Conservation (phyloP, 2,797 vertebrate species). For the Crenuchus spilurus region DNA sequence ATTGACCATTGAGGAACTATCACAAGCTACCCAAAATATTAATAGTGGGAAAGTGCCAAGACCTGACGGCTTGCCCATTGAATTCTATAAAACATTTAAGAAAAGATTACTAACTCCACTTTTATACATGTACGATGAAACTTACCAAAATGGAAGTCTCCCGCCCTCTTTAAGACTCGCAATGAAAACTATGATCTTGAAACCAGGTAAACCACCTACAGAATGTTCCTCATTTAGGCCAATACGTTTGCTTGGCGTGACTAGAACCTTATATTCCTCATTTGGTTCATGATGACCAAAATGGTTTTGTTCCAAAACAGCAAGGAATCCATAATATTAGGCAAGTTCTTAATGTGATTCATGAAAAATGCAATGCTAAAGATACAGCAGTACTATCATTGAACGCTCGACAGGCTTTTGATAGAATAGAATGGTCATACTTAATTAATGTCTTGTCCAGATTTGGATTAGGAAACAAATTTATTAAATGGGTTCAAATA, state of each 20-base stretch:
- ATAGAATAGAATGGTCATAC: slow-evolving; percentile 15
- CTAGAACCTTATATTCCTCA: slow-evolving; percentile 22
- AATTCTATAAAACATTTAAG: slow-evolving; percentile 41
- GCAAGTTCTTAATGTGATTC: slow-evolving; percentile 32
- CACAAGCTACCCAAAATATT: neutral
- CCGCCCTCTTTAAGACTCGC: slow-evolving; percentile 11
- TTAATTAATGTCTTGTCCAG: neutral
- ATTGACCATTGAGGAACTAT: slow-evolving; percentile 1
- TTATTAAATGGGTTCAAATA: too few relatives aligned
- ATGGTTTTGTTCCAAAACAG: slow-evolving; percentile 38
- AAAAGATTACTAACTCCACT: slow-evolving; percentile 8
- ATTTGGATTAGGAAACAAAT: too few relatives aligned
- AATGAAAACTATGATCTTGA: slow-evolving; percentile 31
- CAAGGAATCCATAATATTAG: slow-evolving; percentile 43
- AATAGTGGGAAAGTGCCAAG: slow-evolving; percentile 35
- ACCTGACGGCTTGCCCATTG: slow-evolving; percentile 31
- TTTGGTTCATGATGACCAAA: slow-evolving; percentile 16
- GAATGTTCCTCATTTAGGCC: slow-evolving; percentile 31
- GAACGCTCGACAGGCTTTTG: slow-evolving; percentile 27
- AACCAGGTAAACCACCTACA: slow-evolving; percentile 9
- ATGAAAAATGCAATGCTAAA: neutral
- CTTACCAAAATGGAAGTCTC: slow-evolving; percentile 11
- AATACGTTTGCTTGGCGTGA: slow-evolving; percentile 10
- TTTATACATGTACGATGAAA: slow-evolving; percentile 37
- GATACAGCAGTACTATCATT: slow-evolving; percentile 35